Base-by-base conservation (phyloP, 2,797 vertebrate genomes). In the Bovichtus diacanthus region DNA sequence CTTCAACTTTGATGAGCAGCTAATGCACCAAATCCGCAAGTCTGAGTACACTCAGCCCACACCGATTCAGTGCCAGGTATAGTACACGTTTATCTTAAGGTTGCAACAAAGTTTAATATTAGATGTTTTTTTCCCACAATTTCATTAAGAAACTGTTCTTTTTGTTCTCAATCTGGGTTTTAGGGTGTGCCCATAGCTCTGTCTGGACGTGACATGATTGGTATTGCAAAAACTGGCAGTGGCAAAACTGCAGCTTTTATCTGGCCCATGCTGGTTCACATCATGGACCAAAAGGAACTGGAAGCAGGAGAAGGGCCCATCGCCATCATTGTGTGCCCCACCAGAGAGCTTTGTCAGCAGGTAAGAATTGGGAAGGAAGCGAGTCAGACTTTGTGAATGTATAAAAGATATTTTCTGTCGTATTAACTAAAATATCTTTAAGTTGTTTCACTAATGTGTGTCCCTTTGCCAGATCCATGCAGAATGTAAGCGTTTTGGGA, bases 241-340 rank as follows among this genome's bases (percentile, higher is more conserved):
- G 98, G 98, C 2, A 99, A 99, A 90, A 99, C 98, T 0, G 98
- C 98, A 21, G 98, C 98, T 4, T 99, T 99, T 83, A 99, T 99
- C 90, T 99, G 98, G 98, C 98, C 98, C 0, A 98, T 99, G 95
- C 78, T 99, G 89, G 97, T 99, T 89, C 98, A 99, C 87, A 99
- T 99, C 91, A 99, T 99, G 98, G 98, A 99, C 88, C 98, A 99
- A 86, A 99, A 98, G 86, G 98, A 99, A 84, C 92, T 99, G 47
- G 96, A 99, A 62, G 83, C 95, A 0, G 98, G 98, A 10, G 98
- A 99, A 74, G 98, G 98, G 8, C 98, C 98, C 54, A 99, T 99
- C 6, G 98, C 97, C 2, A 89, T 99, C 64, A 97, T 99, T 0
- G 98, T 99, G 29, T 99, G 98, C 82, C 98, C 98, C 0, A 99